Percentiles rank a stretch among this genome's conserved stretches.
These are phyloP conservation scores for Ditula angustiorana DNA, from an alignment of 2,888 invertebrate genomes.

Conservation along the genomic window DNA sequence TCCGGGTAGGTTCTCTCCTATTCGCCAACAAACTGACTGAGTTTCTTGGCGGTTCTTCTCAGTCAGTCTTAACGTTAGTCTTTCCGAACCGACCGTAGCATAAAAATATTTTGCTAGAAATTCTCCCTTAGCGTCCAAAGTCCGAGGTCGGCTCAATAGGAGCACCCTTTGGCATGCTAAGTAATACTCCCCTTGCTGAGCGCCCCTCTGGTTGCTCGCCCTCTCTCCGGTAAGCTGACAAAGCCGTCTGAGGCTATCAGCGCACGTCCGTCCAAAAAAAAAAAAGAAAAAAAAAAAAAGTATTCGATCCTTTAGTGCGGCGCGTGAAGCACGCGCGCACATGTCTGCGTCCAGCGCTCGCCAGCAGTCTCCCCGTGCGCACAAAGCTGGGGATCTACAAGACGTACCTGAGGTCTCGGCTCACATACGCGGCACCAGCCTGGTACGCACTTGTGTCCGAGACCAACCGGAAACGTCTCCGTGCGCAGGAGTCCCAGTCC, in stretches of 20 bases:
- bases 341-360: too few species aligned
- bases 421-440: too few species aligned
- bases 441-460: too few species aligned
- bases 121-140: slow-evolving; percentile 2
- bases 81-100: neutral
- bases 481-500: too few species aligned
- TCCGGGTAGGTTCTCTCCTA: neutral
- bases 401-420: too few species aligned
- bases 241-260: neutral
- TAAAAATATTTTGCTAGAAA: neutral
- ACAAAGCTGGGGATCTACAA: too few species aligned
- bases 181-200: neutral
- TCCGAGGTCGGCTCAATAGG: neutral
- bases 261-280: neutral
- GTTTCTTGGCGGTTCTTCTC: neutral
- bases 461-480: too few species aligned
- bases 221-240: neutral
- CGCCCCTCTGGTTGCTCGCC: neutral
- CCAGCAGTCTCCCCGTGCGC: too few species aligned
- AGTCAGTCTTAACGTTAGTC: neutral
- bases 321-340: too few species aligned
- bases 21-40: neutral
- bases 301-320: too few species aligned
- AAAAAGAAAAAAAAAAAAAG: too few species aligned
- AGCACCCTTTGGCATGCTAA: neutral